A percentile compares a stretch with the other conserved stretches of the same genome.
phyloP scores from a whole-genome alignment of 1,140 invertebrate genomes.

The Chionoecetes opilio region DNA sequence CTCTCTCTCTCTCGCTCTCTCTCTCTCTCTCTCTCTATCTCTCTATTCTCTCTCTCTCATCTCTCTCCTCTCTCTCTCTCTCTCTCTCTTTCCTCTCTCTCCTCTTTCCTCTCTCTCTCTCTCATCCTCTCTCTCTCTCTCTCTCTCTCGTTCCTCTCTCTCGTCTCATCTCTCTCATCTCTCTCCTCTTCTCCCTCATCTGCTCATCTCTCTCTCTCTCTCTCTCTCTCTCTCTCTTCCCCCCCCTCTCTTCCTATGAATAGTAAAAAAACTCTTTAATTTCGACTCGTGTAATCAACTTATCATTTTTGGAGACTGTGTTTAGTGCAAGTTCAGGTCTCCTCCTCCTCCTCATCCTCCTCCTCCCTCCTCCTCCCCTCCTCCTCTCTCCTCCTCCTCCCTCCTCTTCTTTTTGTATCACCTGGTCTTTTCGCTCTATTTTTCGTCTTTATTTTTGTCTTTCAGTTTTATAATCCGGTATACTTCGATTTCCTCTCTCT shows the following conservation, averaged over 20 bases:
- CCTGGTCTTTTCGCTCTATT: background rate
- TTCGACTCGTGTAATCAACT: background rate
- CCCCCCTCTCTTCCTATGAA: background rate
- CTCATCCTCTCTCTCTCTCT: conserved; percentile 19
- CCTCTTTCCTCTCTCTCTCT: background rate
- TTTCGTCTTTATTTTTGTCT: background rate
- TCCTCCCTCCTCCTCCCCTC: background rate
- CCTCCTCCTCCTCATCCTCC: background rate
- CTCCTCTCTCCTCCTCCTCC: background rate
- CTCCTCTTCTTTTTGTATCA: background rate
- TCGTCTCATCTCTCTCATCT: background rate
- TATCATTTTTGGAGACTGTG: background rate
- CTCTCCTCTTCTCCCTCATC: background rate
- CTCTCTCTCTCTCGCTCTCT: background rate
- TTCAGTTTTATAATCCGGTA: background rate
- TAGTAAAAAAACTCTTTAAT: background rate
- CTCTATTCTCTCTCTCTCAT: too few species aligned
- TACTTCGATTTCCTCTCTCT: background rate
- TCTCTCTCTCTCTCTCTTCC: background rate
- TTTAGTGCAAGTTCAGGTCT: background rate
- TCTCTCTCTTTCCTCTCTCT: background rate
- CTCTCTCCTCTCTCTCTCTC: background rate
- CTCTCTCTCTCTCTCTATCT: background rate
- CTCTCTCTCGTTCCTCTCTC: background rate
- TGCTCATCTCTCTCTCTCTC: conserved; percentile 9